A percentile compares a stretch with the other conserved stretches of the same genome.
phyloP scores from a whole-genome alignment of 2,888 invertebrate species.

The Acanthosoma haemorrhoidale region DNA sequence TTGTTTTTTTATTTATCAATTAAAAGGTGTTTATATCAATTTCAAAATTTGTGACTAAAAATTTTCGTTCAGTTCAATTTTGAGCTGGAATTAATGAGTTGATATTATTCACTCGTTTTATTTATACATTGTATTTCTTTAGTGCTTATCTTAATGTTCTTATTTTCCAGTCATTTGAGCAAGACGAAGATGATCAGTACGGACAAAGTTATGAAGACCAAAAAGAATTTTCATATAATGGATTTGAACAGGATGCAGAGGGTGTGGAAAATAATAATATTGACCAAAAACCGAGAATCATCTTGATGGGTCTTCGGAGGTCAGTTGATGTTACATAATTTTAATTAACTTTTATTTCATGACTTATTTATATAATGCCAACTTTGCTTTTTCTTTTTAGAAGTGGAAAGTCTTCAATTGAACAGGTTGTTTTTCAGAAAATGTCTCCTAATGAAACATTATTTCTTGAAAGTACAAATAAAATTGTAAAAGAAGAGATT shows the following conservation, averaged over 20 bases:
- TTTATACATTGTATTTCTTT: too few relatives aligned
- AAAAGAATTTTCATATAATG: conserved; percentile 87
- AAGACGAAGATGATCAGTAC: conserved; percentile 51
- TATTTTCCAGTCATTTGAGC: conserved; percentile 44
- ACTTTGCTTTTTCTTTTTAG: conserved; percentile 52
- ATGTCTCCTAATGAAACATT: conserved; percentile 99
- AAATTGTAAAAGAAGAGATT: conserved; percentile 97
- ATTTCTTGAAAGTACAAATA: conserved; percentile 95
- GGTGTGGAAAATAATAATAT: conserved; percentile 51
- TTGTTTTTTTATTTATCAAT: too few relatives aligned
- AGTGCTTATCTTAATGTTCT: too few relatives aligned
- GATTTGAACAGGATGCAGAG: conserved; percentile 76
- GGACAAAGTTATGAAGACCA: conserved; percentile 53
- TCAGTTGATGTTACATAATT: conserved; percentile 44
- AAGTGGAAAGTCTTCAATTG: conserved; percentile 98
- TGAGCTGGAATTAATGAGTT: too few relatives aligned
- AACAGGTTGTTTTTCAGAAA: conserved; percentile 99
- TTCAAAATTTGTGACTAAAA: too few relatives aligned
- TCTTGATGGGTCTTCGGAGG: conserved; percentile 91
- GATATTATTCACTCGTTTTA: too few relatives aligned
- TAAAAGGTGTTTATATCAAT: too few relatives aligned
- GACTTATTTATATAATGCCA: not conserved
- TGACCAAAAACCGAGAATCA: conserved; percentile 85
- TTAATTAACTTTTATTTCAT: too few relatives aligned
- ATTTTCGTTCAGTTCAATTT: too few relatives aligned